A percentile compares a stretch with the other conserved stretches of the same genome.
Evolutionary conservation across 2,113 vertebrate species (phyloP).

Genomic region (Eulacestoma nigropectus): DNA sequence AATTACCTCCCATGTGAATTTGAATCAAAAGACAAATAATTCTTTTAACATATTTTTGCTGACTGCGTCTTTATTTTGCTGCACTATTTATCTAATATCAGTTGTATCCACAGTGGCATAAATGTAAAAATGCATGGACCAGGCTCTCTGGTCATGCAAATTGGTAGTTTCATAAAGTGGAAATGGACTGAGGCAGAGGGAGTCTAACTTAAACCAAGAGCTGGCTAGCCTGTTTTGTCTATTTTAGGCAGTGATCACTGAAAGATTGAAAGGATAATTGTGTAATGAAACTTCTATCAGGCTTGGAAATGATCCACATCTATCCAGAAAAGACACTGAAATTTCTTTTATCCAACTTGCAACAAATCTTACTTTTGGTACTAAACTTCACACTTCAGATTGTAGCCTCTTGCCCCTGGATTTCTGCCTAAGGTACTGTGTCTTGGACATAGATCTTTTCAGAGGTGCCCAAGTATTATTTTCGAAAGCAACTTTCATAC

Average conservation of each 20-base stretch:
- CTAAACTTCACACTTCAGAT: not conserved
- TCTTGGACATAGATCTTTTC: not conserved
- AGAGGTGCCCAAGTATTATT: not conserved
- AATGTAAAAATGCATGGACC: not conserved
- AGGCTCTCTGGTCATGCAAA: not conserved
- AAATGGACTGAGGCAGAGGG: not conserved
- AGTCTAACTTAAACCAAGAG: not conserved
- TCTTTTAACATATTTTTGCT: constrained; percentile 7
- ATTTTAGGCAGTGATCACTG: not conserved
- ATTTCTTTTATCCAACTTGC: not conserved
- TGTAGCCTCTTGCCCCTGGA: not conserved
- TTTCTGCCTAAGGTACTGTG: not conserved
- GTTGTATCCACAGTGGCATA: not conserved
- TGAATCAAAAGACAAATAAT: constrained; percentile 47
- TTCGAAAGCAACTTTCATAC: not conserved
- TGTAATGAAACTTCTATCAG: not conserved
- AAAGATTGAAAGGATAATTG: not conserved
- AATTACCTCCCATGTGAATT: constrained; percentile 49
- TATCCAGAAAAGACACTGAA: not conserved
- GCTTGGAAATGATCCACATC: not conserved
- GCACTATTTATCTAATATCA: not conserved
- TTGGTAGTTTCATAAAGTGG: not conserved
- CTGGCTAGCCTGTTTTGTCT: not conserved
- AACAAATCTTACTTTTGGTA: not conserved
- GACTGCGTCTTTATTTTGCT: not conserved